A percentile compares a stretch with the other conserved stretches of the same genome.
Conservation (phyloP, 2,797 vertebrate genomes). For the Pitangus sulphuratus region DNA sequence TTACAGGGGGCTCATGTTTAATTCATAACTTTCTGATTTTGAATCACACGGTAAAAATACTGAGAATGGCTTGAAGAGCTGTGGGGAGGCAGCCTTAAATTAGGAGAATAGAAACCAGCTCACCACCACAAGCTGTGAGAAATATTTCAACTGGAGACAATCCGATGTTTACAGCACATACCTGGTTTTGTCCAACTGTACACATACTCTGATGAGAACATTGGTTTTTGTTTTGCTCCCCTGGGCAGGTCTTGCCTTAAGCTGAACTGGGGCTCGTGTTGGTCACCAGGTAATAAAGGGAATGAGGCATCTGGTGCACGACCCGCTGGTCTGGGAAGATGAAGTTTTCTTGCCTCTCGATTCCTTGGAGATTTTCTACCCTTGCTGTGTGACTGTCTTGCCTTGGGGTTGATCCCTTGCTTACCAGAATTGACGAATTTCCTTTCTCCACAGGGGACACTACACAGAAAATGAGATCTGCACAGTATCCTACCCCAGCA, state of each 20-base stretch:
- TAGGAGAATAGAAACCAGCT: not conserved
- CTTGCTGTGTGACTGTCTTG: slow-evolving; percentile 10
- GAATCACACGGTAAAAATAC: not conserved
- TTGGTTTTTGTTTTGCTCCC: not conserved
- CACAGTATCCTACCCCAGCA: slow-evolving; percentile 99
- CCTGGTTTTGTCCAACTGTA: not conserved
- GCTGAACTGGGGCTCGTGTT: not conserved
- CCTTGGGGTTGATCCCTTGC: slow-evolving; percentile 6
- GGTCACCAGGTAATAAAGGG: slow-evolving; percentile 25
- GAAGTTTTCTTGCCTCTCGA: not conserved
- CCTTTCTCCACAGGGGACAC: slow-evolving; percentile 92
- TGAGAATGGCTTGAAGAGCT: not conserved
- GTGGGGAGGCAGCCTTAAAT: not conserved
- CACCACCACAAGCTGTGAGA: not conserved
- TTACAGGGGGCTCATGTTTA: not conserved
- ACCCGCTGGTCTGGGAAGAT: slow-evolving; percentile 16
- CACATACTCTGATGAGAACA: not conserved
- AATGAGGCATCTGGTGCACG: not conserved
- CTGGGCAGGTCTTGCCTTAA: not conserved
- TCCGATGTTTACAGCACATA: not conserved
- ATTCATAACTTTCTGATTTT: not conserved
- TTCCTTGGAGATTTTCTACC: slow-evolving; percentile 8
- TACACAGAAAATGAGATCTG: slow-evolving; percentile 99
- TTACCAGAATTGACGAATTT: slow-evolving; percentile 52
- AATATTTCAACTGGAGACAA: not conserved